phyloP scores from a whole-genome alignment of 2,888 invertebrate genomes.

The Sesia apiformis region DNA sequence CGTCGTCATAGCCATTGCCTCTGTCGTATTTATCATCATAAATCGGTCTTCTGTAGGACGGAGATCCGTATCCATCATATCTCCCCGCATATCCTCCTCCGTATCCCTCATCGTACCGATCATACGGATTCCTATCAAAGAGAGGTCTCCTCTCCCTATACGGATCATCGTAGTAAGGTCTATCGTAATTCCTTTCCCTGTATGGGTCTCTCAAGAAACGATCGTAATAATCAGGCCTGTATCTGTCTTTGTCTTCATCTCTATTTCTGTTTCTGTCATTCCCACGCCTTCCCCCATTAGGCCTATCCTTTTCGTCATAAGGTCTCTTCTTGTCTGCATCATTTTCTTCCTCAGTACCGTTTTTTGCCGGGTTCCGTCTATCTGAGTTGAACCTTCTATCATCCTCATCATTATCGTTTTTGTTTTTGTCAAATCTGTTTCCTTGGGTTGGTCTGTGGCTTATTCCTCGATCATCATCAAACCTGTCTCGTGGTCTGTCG shows the following conservation, averaged over 20 bases:
- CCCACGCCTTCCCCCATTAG: conserved; percentile 27
- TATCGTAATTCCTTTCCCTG: conserved; percentile 40
- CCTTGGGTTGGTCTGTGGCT: conserved; percentile 46
- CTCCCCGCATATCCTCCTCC: conserved; percentile 18
- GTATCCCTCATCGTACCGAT: conserved; percentile 31
- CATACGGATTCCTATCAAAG: conserved; percentile 39
- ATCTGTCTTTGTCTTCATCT: conserved; percentile 53
- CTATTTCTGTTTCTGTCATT: conserved; percentile 41
- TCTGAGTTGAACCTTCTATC: conserved; percentile 24
- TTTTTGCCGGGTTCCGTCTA: conserved; percentile 31
- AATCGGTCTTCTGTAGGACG: conserved; percentile 37
- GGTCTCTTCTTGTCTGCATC: conserved; percentile 31
- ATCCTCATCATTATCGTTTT: conserved; percentile 27
- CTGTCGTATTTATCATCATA: conserved; percentile 34
- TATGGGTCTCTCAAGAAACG: conserved; percentile 54
- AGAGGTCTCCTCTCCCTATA: conserved; percentile 43
- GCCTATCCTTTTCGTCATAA: conserved; percentile 37
- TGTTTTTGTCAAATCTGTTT: conserved; percentile 43
- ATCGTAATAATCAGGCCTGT: conserved; percentile 60
- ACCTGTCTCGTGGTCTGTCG: conserved; percentile 17
- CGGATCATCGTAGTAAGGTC: conserved; percentile 36
- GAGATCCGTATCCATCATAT: conserved; percentile 28
- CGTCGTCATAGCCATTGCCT: conserved; percentile 36
- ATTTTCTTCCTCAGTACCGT: conserved; percentile 46
- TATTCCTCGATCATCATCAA: conserved; percentile 29